A percentile compares a stretch with the other conserved stretches of the same genome.
phyloP scores from a whole-genome alignment of 1,140 invertebrate genomes.

The Lerema accius region DNA sequence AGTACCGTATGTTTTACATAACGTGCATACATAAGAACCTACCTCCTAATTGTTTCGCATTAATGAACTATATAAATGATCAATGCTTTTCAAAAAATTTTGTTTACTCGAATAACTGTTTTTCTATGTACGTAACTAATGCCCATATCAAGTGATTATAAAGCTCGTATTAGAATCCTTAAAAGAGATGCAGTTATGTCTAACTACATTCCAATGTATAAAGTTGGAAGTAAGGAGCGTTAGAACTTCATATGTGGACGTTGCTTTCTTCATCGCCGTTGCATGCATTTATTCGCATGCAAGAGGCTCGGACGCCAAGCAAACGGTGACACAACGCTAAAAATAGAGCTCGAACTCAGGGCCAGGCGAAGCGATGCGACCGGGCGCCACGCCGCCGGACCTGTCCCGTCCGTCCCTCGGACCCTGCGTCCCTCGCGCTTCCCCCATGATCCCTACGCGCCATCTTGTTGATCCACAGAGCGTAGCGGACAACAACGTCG shows the following conservation, averaged over 20 bases:
- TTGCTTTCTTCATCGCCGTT: slow-evolving; percentile 47
- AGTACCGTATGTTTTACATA: slow-evolving; percentile 7
- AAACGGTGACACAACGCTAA: slow-evolving; percentile 79
- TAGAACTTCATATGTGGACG: slow-evolving; percentile 6
- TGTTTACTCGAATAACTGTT: too few relatives aligned
- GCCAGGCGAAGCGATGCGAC: slow-evolving; percentile 50
- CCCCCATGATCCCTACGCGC: slow-evolving; percentile 57
- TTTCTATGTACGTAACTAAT: too few relatives aligned
- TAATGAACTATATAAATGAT: too few relatives aligned
- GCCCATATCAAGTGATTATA: too few relatives aligned
- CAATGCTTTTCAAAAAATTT: too few relatives aligned
- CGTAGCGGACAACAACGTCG: slow-evolving; percentile 60
- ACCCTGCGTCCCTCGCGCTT: slow-evolving; percentile 49
- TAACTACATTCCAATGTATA: background rate
- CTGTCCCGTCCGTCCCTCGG: slow-evolving; percentile 54
- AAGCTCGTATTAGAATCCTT: background rate
- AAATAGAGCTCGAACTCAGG: slow-evolving; percentile 72
- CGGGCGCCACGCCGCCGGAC: slow-evolving; percentile 56
- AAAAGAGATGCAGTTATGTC: background rate
- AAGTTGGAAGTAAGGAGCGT: background rate
- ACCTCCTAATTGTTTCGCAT: background rate
- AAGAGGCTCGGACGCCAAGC: slow-evolving; percentile 55
- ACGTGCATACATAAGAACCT: background rate
- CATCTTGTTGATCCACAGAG: slow-evolving; percentile 72
- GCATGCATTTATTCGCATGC: slow-evolving; percentile 58